Conservation (phyloP, 2,797 vertebrate genomes). For the Lateolabrax maculatus region DNA sequence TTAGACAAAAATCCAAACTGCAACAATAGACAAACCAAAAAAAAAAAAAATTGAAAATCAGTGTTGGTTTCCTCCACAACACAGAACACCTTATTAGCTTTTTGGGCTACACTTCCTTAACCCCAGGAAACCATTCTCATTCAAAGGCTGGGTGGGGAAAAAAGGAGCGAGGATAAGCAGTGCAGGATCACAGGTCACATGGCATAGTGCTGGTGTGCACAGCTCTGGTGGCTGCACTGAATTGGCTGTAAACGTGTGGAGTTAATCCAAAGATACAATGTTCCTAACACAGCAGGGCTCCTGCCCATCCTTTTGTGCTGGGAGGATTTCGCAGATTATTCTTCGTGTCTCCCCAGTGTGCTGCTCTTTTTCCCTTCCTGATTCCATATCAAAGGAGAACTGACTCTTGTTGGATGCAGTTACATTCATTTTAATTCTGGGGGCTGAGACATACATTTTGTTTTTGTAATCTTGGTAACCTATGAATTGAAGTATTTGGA, state of each 20-base stretch:
- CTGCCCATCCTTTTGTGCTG: conserved; percentile 53
- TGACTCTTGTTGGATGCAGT: not conserved
- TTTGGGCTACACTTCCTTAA: conserved; percentile 31
- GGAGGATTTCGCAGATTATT: conserved; percentile 23
- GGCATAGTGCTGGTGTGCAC: not conserved
- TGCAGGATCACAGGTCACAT: conserved; percentile 26
- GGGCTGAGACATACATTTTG: not conserved
- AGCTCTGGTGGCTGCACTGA: conserved; percentile 22
- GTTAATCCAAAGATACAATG: conserved; percentile 72
- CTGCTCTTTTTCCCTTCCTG: conserved; percentile 12
- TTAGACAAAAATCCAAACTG: not conserved
- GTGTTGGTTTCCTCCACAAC: conserved; percentile 10
- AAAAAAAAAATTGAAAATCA: not conserved
- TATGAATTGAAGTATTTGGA: not conserved
- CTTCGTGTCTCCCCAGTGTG: conserved; percentile 11
- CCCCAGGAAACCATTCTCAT: conserved; percentile 15
- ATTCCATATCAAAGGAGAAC: conserved; percentile 28
- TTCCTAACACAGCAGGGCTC: conserved; percentile 54
- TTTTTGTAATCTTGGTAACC: not conserved
- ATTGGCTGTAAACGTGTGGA: conserved; percentile 25
- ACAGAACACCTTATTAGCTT: conserved; percentile 42
- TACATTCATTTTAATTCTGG: conserved; percentile 4
- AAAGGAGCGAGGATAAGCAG: conserved; percentile 19
- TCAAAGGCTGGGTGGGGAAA: conserved; percentile 1
- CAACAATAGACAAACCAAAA: not conserved